Evolutionary conservation across 23 tunicate genomes (phyloP).

Genomic region (Diplosoma virens): DNA sequence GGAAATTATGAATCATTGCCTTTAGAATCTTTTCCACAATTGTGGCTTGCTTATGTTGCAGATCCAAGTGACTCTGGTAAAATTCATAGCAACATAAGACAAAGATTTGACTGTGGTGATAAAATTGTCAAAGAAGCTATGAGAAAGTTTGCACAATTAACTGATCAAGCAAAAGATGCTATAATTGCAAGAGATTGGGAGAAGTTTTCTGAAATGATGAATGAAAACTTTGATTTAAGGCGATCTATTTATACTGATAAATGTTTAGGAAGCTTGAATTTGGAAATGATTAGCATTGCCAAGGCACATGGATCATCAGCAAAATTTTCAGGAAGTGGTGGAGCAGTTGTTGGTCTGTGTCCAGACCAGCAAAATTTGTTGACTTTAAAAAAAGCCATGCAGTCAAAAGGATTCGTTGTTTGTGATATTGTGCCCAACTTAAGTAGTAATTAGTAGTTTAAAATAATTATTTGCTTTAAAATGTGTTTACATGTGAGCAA

Average conservation of each 20-base stretch:
- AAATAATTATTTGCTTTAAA: too few relatives aligned
- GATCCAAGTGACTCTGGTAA: constrained; percentile 93
- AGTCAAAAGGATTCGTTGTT: constrained; percentile 65
- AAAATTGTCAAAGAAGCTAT: constrained; percentile 62
- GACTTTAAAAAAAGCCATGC: constrained; percentile 51
- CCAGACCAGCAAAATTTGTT: constrained; percentile 8
- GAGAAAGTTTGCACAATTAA: constrained; percentile 56
- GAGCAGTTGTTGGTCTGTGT: constrained; percentile 88
- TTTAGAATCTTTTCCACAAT: constrained; percentile 39
- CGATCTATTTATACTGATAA: constrained; percentile 56
- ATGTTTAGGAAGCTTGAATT: constrained; percentile 57
- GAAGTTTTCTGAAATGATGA: constrained; percentile 49
- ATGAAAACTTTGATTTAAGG: constrained; percentile 72
- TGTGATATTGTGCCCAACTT: constrained; percentile 61
- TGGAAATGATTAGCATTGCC: constrained; percentile 70
- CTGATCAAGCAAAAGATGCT: constrained; percentile 61
- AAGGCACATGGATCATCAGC: constrained; percentile 54
- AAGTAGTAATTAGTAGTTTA: not conserved
- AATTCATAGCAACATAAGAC: constrained; percentile 73
- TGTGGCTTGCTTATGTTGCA: constrained; percentile 74
- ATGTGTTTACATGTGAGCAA: too few relatives aligned
- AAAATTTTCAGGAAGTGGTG: constrained; percentile 96
- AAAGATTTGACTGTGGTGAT: constrained; percentile 73
- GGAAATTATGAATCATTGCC: constrained; percentile 64
- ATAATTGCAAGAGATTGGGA: constrained; percentile 65